phyloP scores from a whole-genome alignment of 2,797 vertebrate species.

The Anguilla pacifica region DNA sequence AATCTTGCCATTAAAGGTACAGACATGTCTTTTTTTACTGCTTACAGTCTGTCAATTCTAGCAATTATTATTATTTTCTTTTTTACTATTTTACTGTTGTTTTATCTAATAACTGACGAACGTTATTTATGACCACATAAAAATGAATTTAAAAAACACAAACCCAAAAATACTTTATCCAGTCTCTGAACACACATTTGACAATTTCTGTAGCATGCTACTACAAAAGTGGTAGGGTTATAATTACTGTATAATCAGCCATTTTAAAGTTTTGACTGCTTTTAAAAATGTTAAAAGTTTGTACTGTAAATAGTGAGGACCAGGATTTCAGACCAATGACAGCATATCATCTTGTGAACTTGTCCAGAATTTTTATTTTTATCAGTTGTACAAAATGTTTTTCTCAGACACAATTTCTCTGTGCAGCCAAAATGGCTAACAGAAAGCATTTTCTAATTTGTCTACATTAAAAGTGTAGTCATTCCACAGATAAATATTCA shows the following conservation, averaged over 20 bases:
- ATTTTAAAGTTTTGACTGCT: background rate
- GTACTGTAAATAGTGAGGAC: background rate
- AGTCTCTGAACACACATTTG: background rate
- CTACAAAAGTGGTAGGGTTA: background rate
- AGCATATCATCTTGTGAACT: background rate
- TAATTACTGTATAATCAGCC: background rate
- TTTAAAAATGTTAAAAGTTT: background rate
- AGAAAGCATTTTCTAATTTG: background rate
- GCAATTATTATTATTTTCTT: no score
- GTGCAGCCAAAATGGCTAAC: background rate
- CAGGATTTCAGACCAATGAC: background rate
- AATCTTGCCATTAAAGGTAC: no score
- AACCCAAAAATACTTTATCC: background rate
- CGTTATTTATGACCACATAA: background rate
- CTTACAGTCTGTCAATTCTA: no score
- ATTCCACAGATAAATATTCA: no score
- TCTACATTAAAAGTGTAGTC: background rate
- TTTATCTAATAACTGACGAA: background rate
- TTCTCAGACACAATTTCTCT: background rate
- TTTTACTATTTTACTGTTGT: no score
- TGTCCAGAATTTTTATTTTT: background rate
- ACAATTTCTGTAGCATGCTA: background rate
- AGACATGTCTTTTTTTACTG: no score
- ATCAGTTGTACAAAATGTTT: background rate
- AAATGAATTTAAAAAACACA: no score